Evolutionary conservation across 2,113 vertebrate species (phyloP).

Genomic region (Opisthocomus hoazin): DNA sequence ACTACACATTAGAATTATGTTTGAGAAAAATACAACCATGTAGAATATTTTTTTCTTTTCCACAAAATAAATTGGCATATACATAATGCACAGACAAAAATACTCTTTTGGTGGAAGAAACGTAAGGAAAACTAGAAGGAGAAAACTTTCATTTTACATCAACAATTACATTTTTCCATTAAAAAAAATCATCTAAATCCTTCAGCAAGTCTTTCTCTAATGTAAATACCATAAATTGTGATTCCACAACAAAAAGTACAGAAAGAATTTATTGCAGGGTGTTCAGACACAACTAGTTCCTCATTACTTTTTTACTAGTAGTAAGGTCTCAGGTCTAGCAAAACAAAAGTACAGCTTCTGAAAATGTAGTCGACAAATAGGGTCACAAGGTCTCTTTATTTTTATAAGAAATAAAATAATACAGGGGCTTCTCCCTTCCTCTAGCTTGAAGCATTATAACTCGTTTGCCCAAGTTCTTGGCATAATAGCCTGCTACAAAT

Average conservation of each 20-base stretch:
- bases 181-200: background rate
- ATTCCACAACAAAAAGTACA: background rate
- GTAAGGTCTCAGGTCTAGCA: background rate
- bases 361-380: background rate
- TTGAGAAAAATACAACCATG: background rate
- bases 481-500: conserved; percentile 2
- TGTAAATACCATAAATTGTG: background rate
- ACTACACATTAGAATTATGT: background rate
- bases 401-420: background rate
- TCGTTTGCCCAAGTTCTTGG: background rate
- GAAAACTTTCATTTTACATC: background rate
- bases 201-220: background rate
- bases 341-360: background rate
- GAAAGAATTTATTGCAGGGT: background rate
- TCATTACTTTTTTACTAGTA: background rate
- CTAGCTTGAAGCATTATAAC: background rate
- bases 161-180: background rate
- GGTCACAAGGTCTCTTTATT: background rate
- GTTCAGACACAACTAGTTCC: background rate
- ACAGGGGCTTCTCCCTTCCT: background rate
- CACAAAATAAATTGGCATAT: background rate
- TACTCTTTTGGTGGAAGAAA: background rate
- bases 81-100: background rate
- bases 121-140: background rate
- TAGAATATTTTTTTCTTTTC: background rate